Percentiles rank a stretch among this genome's conserved stretches.
Evolutionary conservation across 1,140 invertebrate genomes (phyloP).

Genomic region (Macrotrachela quadricornifera): DNA sequence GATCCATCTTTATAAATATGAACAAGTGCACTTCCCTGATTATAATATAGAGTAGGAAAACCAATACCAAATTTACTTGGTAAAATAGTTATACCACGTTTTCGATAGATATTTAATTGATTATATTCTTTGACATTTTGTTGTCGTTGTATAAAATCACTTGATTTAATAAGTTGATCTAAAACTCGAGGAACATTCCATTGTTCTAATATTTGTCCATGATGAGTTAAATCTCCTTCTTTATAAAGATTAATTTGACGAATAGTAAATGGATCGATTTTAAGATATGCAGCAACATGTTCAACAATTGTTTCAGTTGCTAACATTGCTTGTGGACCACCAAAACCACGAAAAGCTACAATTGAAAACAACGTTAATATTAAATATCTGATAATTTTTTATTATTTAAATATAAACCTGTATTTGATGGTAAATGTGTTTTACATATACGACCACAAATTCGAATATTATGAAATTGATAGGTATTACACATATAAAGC

Average conservation of each 20-base stretch:
- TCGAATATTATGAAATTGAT: conserved; percentile 20
- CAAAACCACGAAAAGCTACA: conserved; percentile 29
- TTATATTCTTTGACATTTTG: conserved; percentile 47
- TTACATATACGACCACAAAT: conserved; percentile 20
- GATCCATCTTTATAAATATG: conserved; percentile 73
- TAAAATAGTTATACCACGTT: conserved; percentile 58
- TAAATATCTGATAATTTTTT: neutral
- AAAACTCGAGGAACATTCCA: conserved; percentile 59
- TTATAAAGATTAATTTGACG: conserved; percentile 54
- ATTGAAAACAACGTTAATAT: neutral
- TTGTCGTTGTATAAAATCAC: conserved; percentile 43
- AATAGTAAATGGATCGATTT: conserved; percentile 27
- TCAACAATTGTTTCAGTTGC: conserved; percentile 20
- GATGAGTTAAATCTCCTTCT: conserved; percentile 55
- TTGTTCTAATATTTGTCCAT: conserved; percentile 47
- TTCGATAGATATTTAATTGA: conserved; percentile 57
- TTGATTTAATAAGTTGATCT: conserved; percentile 49
- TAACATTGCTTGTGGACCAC: conserved; percentile 25
- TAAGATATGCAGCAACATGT: conserved; percentile 17
- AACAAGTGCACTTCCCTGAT: conserved; percentile 64
- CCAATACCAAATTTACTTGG: conserved; percentile 74
- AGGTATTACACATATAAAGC: conserved; percentile 40
- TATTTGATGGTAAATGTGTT: conserved; percentile 30
- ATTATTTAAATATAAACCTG: conserved; percentile 11
- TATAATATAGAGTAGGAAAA: conserved; percentile 54